Evolutionary conservation across 2,113 vertebrate species (phyloP), one percentile per base, ranked within the genome.

Genomic region (Crypturellus undulatus): DNA sequence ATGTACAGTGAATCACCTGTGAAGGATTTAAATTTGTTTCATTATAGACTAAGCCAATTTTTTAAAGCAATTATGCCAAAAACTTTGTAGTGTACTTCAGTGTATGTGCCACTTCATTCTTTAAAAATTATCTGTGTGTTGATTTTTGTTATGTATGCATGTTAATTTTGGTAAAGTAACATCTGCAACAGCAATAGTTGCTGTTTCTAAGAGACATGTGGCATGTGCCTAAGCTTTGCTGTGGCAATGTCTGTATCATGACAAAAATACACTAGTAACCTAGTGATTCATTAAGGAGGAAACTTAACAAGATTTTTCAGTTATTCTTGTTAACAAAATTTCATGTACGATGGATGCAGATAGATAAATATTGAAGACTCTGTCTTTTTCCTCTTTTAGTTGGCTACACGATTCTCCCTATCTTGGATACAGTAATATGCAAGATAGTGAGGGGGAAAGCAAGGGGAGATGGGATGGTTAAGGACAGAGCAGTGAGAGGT

Each of bases 401-500:
- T 58, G 28, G 16, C 30, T 58, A 21, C 13, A 5, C 17, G 16
- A 32, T 58, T 58, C 28, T 32, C 16, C 28, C 5, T 32, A 28
- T 58, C 30, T 13, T 32, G 28, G 30, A 58, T 30, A 30, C 54
- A 58, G 30, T 56, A 30, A 17, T 28, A 10, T 28, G 26, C 26
- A 56, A 56, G 28, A 32, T 32, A 32, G 54, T 26, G 54, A 18
- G 28, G 68, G 32, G 45, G 68, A 34, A 49, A 49, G 34, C 30
- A 43, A 9, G n/a, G 32, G n/a, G 43, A 45, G 8, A 11, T 17
- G 2, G 26, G n/a, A 38, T 54, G 36, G 52, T n/a, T 51, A 22
- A 2, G 0, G 30, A 24, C 38, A 52, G 34, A 34, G 25, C 0
- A 0, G 65, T 36, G 36, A 49, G 22, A 17, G 1, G 3, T 38